Evolutionary conservation across 2,888 invertebrate species (phyloP), one percentile per base, ranked within the genome.

Genomic region (Athetis lepigone): DNA sequence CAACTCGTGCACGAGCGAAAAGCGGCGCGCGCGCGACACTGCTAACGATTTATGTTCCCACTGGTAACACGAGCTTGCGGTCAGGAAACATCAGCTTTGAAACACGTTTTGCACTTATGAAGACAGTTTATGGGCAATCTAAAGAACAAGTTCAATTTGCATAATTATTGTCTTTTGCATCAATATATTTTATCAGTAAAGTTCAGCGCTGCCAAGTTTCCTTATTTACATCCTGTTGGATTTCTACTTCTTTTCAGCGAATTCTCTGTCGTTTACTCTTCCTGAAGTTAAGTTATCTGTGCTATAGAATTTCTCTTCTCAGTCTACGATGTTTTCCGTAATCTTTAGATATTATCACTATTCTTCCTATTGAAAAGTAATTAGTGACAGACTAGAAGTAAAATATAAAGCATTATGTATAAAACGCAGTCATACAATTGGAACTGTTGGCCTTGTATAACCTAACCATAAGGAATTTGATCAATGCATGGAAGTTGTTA

Each of bases 1-100:
- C 61, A 79, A 75, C 59, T 70, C 45, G 54, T 61, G 61, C 57
- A 51, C 60, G 49, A 51, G 55, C 42, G 64, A 64, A 51, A 57
- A 50, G 37, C 58, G 36, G 47, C 59, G 75, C 33, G 19, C 50
- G 52, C 59, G 56, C 56, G 70, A 49, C 11, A 23, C 46, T 9
- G 27, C 37, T 43, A 69, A 59, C 36, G 36, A 69, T 51, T 69
- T 65, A 37, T 49, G 29, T 70, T 64, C 43, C 13, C 11, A 49
- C 27, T 47, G 23, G 36, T 40, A 43, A n/a, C 23, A 23, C 27
- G 39, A 45, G n/a, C 42, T 57, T 55, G 29, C 7, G 23, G 33
- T 42, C 46, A 36, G 39, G 19, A 49, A 46, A 25, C 11, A 29
- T 23, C n/a, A 13, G 11, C 21, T 39, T 2, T 42, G 18, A 51